phyloP scores from a whole-genome alignment of 2,888 invertebrate species.

The Steinernema hermaphroditum region DNA sequence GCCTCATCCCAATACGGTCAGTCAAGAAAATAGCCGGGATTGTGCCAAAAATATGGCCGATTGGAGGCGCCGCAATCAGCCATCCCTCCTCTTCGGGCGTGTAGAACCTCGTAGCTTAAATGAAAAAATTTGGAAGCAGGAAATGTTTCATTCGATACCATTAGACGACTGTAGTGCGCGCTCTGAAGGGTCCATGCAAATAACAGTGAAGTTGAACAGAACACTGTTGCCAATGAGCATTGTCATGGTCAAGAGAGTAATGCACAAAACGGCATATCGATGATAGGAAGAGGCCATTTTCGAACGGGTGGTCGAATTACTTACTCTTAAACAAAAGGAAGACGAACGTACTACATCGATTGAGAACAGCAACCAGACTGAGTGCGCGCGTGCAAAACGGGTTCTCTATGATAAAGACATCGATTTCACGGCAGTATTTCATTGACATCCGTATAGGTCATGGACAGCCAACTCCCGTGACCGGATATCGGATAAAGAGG shows the following conservation, averaged over 20 bases:
- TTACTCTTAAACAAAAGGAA: too few relatives aligned
- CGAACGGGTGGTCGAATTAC: too few relatives aligned
- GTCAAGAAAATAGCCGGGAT: conserved; percentile 18
- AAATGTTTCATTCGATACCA: background rate
- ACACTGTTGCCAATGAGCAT: background rate
- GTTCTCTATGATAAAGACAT: too few relatives aligned
- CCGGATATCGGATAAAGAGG: too few relatives aligned
- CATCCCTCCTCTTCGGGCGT: conserved; percentile 16
- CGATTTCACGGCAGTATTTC: too few relatives aligned
- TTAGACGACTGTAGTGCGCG: background rate
- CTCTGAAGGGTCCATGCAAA: conserved; percentile 28
- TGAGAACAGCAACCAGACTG: too few relatives aligned
- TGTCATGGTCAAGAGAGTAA: background rate
- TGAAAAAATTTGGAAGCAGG: background rate
- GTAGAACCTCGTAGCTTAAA: background rate
- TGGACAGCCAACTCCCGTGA: too few relatives aligned
- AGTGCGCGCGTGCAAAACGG: too few relatives aligned
- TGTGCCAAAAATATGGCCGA: conserved; percentile 32
- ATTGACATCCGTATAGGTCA: too few relatives aligned
- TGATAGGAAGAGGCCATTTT: background rate
- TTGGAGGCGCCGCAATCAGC: conserved; percentile 27
- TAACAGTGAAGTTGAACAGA: conserved; percentile 33
- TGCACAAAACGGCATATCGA: background rate
- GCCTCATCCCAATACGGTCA: conserved; percentile 23
- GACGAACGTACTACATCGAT: too few relatives aligned